These are phyloP conservation scores for Fulica atra DNA, from an alignment of 2,113 vertebrate species.

Conservation along the genomic window DNA sequence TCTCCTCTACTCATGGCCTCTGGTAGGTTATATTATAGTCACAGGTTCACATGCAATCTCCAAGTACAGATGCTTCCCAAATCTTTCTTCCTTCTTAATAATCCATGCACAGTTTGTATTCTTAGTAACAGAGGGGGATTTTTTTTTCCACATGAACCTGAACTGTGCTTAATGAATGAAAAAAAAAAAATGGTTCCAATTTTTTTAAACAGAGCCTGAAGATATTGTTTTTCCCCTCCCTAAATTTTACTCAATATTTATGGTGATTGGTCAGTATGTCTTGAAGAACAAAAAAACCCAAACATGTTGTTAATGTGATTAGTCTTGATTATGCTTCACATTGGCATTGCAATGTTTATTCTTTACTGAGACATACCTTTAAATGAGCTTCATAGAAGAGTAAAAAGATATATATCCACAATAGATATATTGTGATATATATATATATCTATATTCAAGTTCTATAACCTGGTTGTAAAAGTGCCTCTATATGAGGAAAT, in stretches of 20 bases:
- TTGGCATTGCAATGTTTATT: neutral
- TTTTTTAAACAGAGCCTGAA: neutral
- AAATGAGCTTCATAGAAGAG: neutral
- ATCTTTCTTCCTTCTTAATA: neutral
- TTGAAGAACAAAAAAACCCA: neutral
- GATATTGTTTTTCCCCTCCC: neutral
- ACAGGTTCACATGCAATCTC: neutral
- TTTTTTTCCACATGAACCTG: neutral
- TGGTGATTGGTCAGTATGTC: neutral
- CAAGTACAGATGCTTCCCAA: neutral
- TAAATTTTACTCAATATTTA: neutral
- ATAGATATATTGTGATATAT: no score
- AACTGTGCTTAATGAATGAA: neutral
- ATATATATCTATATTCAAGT: no score
- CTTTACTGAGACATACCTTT: neutral
- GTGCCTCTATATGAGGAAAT: neutral
- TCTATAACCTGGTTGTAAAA: neutral
- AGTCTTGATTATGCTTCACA: neutral
- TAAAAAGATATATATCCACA: neutral
- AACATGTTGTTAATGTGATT: fast-evolving
- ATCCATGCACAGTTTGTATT: neutral
- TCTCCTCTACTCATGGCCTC: neutral
- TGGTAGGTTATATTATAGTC: neutral
- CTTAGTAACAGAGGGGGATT: neutral
- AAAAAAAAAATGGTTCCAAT: neutral